Base-by-base conservation (phyloP, 2,888 invertebrate species). In the Eumacrocentrus americanus region DNA sequence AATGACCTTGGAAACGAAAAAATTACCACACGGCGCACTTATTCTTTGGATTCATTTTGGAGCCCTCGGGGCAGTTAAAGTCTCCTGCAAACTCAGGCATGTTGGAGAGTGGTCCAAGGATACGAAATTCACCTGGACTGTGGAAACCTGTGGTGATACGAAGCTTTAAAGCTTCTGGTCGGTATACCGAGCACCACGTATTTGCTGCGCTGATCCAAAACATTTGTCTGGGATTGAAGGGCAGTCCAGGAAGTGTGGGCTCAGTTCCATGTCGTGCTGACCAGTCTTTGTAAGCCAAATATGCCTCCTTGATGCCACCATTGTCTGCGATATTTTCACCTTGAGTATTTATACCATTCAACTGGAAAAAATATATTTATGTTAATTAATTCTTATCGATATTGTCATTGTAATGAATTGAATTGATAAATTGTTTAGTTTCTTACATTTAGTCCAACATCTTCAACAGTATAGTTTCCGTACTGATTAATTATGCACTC, bases 111-210 rank as follows among this genome's bases (percentile, higher is more conserved):
- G 86, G 86, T 3, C 88, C 87, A 20, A 83, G 75, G n/a, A 88
- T 85, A 47, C 88, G 80, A 76, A 86, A 88, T 65, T 79, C 79
- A 57, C 88, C 88, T 0, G 90, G 90, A 23, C 90, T 88, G 77
- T 91, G 90, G 65, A 85, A 87, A 11, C 92, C 93, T 0, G 92
- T 92, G 42, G 91, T 88, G 74, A 95, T 91, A 67, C 91, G 84
- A 72, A 91, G 83, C 78, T 90, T 91, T 64, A 94, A 84, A 29
- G 90, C 87, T 79, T 93, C 86, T 70, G 87, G 87, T 22, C 72
- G 67, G 67, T 83, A 82, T 55, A 83, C 82, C 53, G 81, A 81
- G 74, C 88, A 89, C 88, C 88, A 89, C 29, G 86, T 84, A 75
- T 85, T 4, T 6, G 84, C 86, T 2, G 84, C 83, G 52, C 84